A percentile compares a stretch with the other conserved stretches of the same genome.
Conservation (phyloP, 2,888 invertebrate genomes). For the Erynnis tages region DNA sequence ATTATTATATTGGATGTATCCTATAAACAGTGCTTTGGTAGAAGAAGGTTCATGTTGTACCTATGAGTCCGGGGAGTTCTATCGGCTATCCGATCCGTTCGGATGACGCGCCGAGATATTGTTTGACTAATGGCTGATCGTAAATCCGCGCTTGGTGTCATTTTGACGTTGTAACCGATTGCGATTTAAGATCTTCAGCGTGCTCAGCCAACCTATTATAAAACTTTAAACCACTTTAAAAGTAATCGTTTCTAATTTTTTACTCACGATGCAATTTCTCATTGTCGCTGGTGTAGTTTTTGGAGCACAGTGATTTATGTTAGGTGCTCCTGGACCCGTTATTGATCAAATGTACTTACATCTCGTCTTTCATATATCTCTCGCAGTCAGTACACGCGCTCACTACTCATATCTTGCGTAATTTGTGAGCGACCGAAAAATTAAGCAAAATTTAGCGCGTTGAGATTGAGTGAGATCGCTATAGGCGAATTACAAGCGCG, state of each 20-base stretch:
- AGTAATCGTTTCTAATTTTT: background rate
- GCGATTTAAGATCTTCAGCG: constrained; percentile 25
- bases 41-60: constrained; percentile 21
- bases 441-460: too few relatives aligned
- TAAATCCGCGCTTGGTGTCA: constrained; percentile 47
- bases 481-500: too few relatives aligned
- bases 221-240: background rate
- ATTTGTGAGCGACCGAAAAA: too few relatives aligned
- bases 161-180: constrained; percentile 54
- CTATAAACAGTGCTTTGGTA: constrained; percentile 11
- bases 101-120: constrained; percentile 52
- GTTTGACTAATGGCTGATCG: constrained; percentile 60
- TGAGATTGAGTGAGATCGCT: too few relatives aligned
- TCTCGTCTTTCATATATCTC: too few relatives aligned
- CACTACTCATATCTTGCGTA: too few relatives aligned
- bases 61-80: constrained; percentile 34
- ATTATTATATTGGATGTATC: too few relatives aligned
- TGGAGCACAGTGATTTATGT: background rate
- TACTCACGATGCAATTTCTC: background rate
- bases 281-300: background rate
- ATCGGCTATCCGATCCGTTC: constrained; percentile 45
- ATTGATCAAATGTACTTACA: too few relatives aligned
- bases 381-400: too few relatives aligned
- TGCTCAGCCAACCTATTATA: constrained; percentile 8
- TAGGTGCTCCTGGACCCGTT: background rate